These are phyloP conservation scores for Sebastes oblongus DNA, from an alignment of 2,797 vertebrate genomes.

Conservation along the genomic window DNA sequence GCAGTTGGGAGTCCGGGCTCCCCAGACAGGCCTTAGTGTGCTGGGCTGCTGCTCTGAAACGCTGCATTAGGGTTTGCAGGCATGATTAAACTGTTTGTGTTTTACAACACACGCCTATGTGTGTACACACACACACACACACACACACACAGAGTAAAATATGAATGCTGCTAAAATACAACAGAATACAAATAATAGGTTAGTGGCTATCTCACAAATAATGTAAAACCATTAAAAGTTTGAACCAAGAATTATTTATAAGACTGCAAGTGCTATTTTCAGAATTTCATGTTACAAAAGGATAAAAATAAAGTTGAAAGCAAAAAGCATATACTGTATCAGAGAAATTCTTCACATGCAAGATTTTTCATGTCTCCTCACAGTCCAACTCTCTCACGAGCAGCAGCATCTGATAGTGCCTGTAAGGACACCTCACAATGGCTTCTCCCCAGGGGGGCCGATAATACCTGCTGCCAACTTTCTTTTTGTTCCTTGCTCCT, in stretches of 20 bases:
- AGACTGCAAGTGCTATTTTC: constrained; percentile 4
- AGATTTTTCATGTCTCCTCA: constrained; percentile 20
- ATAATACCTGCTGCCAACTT: constrained; percentile 56
- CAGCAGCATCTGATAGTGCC: constrained; percentile 26
- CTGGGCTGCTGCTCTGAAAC: constrained; percentile 56
- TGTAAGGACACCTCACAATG: constrained; percentile 44
- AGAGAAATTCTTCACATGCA: not conserved
- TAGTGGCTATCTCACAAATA: constrained; percentile 40
- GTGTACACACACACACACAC: constrained; percentile 19
- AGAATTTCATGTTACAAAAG: not conserved
- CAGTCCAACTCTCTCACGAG: constrained; percentile 25
- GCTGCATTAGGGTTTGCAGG: constrained; percentile 72
- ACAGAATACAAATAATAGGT: constrained; percentile 27
- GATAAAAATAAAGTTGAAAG: constrained; percentile 13
- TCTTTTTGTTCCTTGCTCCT: constrained; percentile 42
- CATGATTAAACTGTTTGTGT: constrained; percentile 77
- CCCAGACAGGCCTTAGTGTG: constrained; percentile 69
- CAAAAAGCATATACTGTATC: not conserved
- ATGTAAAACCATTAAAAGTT: constrained; percentile 39
- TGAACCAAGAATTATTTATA: constrained; percentile 19
- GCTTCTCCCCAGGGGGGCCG: constrained; percentile 37
- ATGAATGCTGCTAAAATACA: constrained; percentile 40
- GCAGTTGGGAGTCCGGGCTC: constrained; percentile 71
- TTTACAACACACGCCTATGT: constrained; percentile 36
- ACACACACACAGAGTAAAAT: constrained; percentile 25